Conservation (phyloP, 2,888 invertebrate genomes). For the Acleris emargana region DNA sequence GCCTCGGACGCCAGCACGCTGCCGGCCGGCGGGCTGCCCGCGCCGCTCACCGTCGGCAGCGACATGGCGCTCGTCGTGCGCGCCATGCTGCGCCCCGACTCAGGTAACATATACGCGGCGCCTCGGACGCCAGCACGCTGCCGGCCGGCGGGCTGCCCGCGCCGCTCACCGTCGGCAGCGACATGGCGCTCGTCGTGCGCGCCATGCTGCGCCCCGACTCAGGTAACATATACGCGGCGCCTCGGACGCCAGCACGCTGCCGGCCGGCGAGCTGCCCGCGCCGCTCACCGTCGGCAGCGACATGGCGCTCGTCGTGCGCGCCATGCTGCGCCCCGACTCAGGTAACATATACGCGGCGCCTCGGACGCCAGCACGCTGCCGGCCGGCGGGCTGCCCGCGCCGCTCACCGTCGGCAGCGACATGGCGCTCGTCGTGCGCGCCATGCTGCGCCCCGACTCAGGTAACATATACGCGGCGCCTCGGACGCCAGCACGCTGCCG, state of each 20-base stretch:
- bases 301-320: constrained; percentile 94
- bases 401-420: constrained; percentile 90
- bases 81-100: constrained; percentile 98
- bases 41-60: constrained; percentile 88
- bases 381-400: constrained; percentile 57
- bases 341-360: constrained; percentile 86
- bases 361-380: constrained; percentile 73
- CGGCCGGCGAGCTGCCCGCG: constrained; percentile 55
- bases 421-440: constrained; percentile 95
- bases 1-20: constrained; percentile 79
- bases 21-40: constrained; percentile 54
- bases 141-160: constrained; percentile 56
- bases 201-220: constrained; percentile 98
- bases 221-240: constrained; percentile 86
- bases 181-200: constrained; percentile 94
- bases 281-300: constrained; percentile 90
- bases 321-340: constrained; percentile 98
- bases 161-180: constrained; percentile 89
- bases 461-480: constrained; percentile 85
- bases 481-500: constrained; percentile 72
- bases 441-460: constrained; percentile 97
- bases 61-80: constrained; percentile 95
- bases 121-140: constrained; percentile 73
- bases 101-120: constrained; percentile 88
- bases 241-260: constrained; percentile 72